These are phyloP conservation scores for Sinonovacula constricta DNA, from an alignment of 1,140 invertebrate species.

Conservation along the genomic window DNA sequence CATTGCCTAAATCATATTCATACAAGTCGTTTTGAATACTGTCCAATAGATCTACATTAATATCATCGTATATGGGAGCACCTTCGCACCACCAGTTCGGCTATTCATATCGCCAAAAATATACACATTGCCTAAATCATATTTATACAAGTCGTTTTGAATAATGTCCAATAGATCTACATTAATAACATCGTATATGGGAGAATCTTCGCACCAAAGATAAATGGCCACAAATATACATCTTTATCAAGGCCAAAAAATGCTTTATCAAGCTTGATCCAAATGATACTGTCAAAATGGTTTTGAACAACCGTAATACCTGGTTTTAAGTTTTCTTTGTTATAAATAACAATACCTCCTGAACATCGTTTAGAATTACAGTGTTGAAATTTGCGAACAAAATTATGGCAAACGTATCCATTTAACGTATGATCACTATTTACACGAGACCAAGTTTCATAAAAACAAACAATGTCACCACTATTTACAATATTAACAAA, in stretches of 20 bases:
- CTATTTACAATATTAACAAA: slow-evolving; percentile 8
- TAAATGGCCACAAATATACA: slow-evolving; percentile 26
- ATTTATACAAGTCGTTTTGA: slow-evolving; percentile 10
- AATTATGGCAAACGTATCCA: slow-evolving; percentile 20
- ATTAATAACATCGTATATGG: slow-evolving; percentile 12
- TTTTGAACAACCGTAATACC: slow-evolving; percentile 28
- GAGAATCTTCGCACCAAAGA: slow-evolving; percentile 29
- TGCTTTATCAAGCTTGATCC: slow-evolving; percentile 11
- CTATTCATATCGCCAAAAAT: slow-evolving; percentile 16
- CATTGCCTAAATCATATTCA: no score
- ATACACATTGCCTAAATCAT: neutral
- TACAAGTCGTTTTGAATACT: slow-evolving; percentile 9
- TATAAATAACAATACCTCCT: slow-evolving; percentile 16
- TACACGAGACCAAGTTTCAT: slow-evolving; percentile 23
- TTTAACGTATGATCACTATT: neutral
- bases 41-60: slow-evolving; percentile 25
- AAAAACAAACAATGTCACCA: slow-evolving; percentile 20
- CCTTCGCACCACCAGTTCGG: slow-evolving; percentile 27
- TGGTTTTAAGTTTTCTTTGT: neutral
- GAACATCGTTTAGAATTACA: neutral
- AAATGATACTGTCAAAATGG: slow-evolving; percentile 7
- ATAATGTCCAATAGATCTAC: slow-evolving; percentile 20
- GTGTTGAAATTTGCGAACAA: slow-evolving; percentile 22
- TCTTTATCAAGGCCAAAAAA: slow-evolving; percentile 22
- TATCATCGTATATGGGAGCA: slow-evolving; percentile 10